Percentiles rank a stretch among this genome's conserved stretches.
These are phyloP conservation scores for Anolis apletophallus DNA, from an alignment of 2,797 vertebrate genomes.

Conservation along the genomic window DNA sequence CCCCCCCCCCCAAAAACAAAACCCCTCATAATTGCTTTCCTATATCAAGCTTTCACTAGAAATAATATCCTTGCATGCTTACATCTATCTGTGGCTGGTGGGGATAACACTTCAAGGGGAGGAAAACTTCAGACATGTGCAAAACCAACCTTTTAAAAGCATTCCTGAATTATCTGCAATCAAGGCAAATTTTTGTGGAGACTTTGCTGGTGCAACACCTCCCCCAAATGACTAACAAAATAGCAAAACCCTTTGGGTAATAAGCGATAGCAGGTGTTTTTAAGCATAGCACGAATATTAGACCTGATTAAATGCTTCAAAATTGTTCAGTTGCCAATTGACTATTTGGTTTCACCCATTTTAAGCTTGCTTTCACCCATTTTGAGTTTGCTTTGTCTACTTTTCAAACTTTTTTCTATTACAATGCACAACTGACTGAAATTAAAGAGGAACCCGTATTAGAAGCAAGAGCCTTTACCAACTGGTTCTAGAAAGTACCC, in stretches of 20 bases:
- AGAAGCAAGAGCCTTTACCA: background rate
- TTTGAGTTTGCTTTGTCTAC: slow-evolving; percentile 33
- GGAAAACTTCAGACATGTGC: background rate
- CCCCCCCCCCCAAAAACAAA: no score
- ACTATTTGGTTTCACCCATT: slow-evolving; percentile 30
- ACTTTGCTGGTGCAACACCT: background rate
- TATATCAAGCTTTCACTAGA: background rate
- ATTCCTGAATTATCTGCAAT: slow-evolving; percentile 27
- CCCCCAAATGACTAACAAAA: slow-evolving; percentile 34
- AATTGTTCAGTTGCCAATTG: slow-evolving; percentile 43
- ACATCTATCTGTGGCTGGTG: background rate
- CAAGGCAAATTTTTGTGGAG: slow-evolving; percentile 23
- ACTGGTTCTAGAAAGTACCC: background rate
- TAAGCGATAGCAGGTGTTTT: slow-evolving; percentile 13
- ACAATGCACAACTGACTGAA: background rate
- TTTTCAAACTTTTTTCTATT: background rate
- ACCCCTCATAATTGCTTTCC: background rate
- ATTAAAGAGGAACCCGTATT: background rate
- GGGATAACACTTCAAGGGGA: background rate
- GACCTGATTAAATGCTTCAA: slow-evolving; percentile 34
- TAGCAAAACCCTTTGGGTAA: background rate
- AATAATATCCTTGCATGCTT: background rate
- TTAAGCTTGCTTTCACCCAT: slow-evolving; percentile 26
- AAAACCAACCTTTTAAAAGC: background rate
- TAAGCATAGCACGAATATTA: background rate